These are phyloP conservation scores for Pangasius macronema DNA, from an alignment of 2,797 vertebrate species.

Conservation along the genomic window DNA sequence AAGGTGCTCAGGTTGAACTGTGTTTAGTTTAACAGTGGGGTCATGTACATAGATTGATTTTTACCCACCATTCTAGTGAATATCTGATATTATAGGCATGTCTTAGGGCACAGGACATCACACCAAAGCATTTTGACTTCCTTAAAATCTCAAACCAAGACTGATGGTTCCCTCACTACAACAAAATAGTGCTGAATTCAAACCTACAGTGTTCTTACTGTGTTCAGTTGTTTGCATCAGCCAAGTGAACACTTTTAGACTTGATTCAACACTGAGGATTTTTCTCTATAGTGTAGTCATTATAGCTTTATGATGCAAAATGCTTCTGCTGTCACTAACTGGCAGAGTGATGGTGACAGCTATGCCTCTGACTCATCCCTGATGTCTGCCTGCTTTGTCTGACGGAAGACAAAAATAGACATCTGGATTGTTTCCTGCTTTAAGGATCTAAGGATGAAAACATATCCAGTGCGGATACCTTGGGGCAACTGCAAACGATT, in stretches of 20 bases:
- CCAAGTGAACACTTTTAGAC: neutral
- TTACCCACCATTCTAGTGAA: neutral
- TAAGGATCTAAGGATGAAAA: conserved; percentile 61
- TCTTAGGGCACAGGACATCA: neutral
- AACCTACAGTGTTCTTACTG: neutral
- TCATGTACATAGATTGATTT: neutral
- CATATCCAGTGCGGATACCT: neutral
- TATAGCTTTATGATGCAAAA: conserved; percentile 41
- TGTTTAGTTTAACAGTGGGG: conserved; percentile 1
- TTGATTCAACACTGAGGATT: neutral
- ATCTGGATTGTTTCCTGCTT: conserved; percentile 55
- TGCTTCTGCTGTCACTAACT: conserved; percentile 30
- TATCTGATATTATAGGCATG: neutral
- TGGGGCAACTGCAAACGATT: neutral
- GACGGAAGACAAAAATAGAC: conserved; percentile 62
- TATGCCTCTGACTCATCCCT: conserved; percentile 65
- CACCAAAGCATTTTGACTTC: neutral
- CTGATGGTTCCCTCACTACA: neutral
- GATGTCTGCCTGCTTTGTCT: conserved; percentile 57
- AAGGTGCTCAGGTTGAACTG: neutral
- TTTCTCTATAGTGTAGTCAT: conserved; percentile 16
- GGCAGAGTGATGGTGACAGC: conserved; percentile 45
- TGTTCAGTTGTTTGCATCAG: neutral
- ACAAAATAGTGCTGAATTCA: neutral
- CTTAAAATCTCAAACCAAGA: neutral